Percentiles rank a stretch among this genome's conserved stretches.
Conservation (phyloP, 2,113 vertebrate species). For the Channa argus region DNA sequence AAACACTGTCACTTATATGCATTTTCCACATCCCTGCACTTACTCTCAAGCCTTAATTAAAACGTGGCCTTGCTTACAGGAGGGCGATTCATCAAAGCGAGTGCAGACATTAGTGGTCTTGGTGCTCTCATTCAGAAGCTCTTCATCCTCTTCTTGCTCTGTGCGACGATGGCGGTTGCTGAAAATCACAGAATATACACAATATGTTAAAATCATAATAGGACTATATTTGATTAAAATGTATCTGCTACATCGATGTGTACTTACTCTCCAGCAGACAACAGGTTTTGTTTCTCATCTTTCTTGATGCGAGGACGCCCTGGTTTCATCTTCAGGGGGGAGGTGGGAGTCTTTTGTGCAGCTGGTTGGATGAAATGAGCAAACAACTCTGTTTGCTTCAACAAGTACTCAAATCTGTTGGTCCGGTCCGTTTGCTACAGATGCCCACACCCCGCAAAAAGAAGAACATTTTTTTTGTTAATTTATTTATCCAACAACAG, state of each 20-base stretch:
- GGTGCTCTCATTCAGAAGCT: slow-evolving; percentile 94
- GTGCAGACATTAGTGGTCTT: slow-evolving; percentile 96
- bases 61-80: slow-evolving; percentile 85
- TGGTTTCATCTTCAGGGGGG: slow-evolving; percentile 98
- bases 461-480: not conserved
- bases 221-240: not conserved
- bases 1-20: not conserved
- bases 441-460: slow-evolving; percentile 37
- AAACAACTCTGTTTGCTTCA: slow-evolving; percentile 98
- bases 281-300: slow-evolving; percentile 97
- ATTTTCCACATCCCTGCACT: too few species aligned
- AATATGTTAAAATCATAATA: not conserved
- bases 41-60: not conserved
- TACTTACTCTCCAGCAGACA: slow-evolving; percentile 97
- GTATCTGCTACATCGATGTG: not conserved
- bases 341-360: slow-evolving; percentile 98
- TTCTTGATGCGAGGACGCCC: slow-evolving; percentile 97
- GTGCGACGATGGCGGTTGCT: slow-evolving; percentile 97
- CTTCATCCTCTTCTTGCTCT: slow-evolving; percentile 98
- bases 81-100: slow-evolving; percentile 96
- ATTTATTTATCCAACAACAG: not conserved
- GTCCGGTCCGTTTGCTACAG: slow-evolving; percentile 95
- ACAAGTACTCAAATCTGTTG: slow-evolving; percentile 98
- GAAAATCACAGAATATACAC: slow-evolving; percentile 8
- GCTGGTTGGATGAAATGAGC: slow-evolving; percentile 99